Evolutionary conservation across 2,888 invertebrate genomes (phyloP).

Genomic region (Eristalinus aeneus): DNA sequence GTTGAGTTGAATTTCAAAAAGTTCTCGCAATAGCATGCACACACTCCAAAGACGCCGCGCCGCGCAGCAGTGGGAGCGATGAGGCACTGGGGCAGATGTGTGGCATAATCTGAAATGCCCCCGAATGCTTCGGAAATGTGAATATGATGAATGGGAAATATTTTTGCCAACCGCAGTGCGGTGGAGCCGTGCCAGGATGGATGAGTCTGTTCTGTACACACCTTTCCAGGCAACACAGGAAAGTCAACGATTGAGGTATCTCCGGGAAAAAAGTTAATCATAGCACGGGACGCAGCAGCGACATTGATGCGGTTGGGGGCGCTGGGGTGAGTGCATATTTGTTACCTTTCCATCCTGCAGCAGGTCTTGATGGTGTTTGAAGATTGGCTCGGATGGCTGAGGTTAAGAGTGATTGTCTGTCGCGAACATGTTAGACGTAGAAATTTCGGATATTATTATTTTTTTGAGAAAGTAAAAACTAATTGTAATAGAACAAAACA

Average conservation of each 20-base stretch:
- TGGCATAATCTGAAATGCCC: background rate
- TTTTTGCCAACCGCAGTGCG: slow-evolving; percentile 14
- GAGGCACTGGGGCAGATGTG: background rate
- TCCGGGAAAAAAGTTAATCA: slow-evolving; percentile 49
- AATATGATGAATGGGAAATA: slow-evolving; percentile 63
- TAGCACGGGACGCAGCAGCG: background rate
- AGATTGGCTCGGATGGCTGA: background rate
- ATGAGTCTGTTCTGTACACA: slow-evolving; percentile 40
- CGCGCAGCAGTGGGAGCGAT: background rate
- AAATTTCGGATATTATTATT: background rate
- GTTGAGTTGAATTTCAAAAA: slow-evolving; percentile 63
- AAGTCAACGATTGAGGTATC: background rate
- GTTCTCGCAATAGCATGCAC: slow-evolving; percentile 18
- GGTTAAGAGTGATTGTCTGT: background rate
- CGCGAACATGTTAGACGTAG: background rate
- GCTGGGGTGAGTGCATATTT: background rate
- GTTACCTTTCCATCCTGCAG: background rate
- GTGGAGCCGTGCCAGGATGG: slow-evolving; percentile 9
- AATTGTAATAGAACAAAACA: no score
- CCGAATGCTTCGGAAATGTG: slow-evolving; percentile 26
- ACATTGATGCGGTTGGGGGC: slow-evolving; percentile 12
- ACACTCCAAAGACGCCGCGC: no score
- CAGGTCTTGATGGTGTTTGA: background rate
- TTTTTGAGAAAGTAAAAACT: no score
- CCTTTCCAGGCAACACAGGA: background rate